Evolutionary conservation across 1,140 invertebrate species (phyloP), one percentile per base, ranked within the genome.

Genomic region (Drosophila arizonae): DNA sequence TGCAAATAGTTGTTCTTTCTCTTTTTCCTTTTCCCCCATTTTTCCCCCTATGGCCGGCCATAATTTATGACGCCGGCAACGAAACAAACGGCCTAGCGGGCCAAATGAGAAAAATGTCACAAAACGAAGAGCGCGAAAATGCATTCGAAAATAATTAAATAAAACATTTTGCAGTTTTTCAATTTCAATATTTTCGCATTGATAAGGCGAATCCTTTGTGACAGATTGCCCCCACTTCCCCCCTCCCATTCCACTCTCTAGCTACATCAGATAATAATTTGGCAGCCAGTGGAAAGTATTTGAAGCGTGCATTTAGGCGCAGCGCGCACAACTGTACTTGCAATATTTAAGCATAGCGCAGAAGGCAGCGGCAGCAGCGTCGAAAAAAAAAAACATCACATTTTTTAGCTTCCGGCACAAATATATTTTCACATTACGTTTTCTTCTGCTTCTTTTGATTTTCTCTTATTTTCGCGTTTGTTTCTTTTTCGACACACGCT

Each of bases 391-490:
- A 84, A 24, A 46, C 39, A 15, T 45, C 64, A 72, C 79, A 82
- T 24, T 82, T 71, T 33, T 33, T 33, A 33, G 33, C 33, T 33
- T 33, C 33, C 33, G 33, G 33, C 33, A 33, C 17, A 48, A 48
- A 45, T 57, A n/a, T 43, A 78, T 84, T 76, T 84, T 64, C 65
- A 72, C 80, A 84, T 84, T 72, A 79, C 72, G 68, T 72, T 72
- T 72, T 75, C 48, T 57, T 45, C 48, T 77, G 41, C 54, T 60
- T 41, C 33, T 36, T 39, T 15, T 64, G 39, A 28, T 54, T 67
- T 46, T 51, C 45, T 60, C 46, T 43, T 30, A 28, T 46, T 46
- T 68, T 43, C 30, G 36, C 36, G 60, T 39, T 43, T 54, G 52
- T 43, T 52, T 55, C 43, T 64, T 71, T 75, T 75, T 75, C 52